A percentile compares a stretch with the other conserved stretches of the same genome.
Conservation (phyloP, 1,140 invertebrate species). For the Dendrolimus kikuchii region DNA sequence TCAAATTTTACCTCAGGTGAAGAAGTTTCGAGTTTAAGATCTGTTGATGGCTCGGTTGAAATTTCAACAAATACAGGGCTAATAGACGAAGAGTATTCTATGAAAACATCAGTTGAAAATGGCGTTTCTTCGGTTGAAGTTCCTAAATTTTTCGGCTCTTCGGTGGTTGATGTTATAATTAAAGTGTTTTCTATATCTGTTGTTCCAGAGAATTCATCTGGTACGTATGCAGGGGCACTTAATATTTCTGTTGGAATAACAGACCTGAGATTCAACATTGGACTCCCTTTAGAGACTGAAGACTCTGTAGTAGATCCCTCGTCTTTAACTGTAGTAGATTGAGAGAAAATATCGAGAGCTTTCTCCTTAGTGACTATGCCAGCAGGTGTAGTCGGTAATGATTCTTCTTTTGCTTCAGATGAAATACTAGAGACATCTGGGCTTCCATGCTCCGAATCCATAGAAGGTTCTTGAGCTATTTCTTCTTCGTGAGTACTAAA, state of each 20-base stretch:
- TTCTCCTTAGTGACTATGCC: slow-evolving; percentile 25
- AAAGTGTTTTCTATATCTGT: slow-evolving; percentile 22
- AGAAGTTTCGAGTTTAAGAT: not conserved
- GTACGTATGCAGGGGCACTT: slow-evolving; percentile 36
- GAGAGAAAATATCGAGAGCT: slow-evolving; percentile 17
- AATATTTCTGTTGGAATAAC: slow-evolving; percentile 53
- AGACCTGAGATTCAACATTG: slow-evolving; percentile 51
- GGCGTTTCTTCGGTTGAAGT: no score
- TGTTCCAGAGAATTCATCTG: slow-evolving; percentile 6
- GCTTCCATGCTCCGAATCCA: slow-evolving; percentile 24
- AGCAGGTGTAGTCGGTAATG: slow-evolving; percentile 20
- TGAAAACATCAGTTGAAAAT: no score
- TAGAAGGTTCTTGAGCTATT: slow-evolving; percentile 44
- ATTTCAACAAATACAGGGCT: not conserved
- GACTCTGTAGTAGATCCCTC: slow-evolving; percentile 23
- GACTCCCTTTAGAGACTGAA: slow-evolving; percentile 32
- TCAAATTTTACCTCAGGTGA: slow-evolving; percentile 1
- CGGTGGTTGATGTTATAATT: slow-evolving; percentile 28
- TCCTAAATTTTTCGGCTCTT: not conserved
- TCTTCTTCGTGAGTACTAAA: slow-evolving; percentile 53
- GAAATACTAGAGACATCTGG: slow-evolving; percentile 20
- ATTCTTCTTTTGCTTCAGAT: slow-evolving; percentile 29
- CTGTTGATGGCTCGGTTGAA: not conserved
- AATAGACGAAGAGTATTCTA: no score
- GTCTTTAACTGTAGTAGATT: slow-evolving; percentile 19